phyloP scores from a whole-genome alignment of 2,113 vertebrate species.

The Pica pica region DNA sequence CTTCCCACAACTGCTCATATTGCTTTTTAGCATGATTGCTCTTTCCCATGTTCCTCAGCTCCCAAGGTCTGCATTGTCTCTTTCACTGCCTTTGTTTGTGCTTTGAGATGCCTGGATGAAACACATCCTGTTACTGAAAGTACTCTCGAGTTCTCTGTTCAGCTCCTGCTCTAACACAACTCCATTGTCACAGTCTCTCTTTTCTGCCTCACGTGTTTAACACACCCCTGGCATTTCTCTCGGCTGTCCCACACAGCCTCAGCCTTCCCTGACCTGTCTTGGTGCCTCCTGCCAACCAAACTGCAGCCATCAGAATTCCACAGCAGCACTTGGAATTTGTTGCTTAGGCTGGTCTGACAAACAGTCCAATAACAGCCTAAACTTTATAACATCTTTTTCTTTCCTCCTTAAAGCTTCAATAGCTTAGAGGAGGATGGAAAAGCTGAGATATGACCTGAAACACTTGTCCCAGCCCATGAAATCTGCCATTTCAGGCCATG shows the following conservation, averaged over 20 bases:
- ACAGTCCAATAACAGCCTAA: background rate
- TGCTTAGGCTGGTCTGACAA: background rate
- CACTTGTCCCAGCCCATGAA: background rate
- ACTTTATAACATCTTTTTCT: background rate
- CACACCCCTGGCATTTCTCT: background rate
- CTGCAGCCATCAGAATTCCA: background rate
- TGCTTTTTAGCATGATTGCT: constrained; percentile 38
- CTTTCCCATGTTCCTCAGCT: background rate
- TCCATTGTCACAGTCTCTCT: background rate
- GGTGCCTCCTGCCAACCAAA: background rate
- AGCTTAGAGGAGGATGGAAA: background rate
- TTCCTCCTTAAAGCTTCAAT: background rate
- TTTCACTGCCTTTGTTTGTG: background rate
- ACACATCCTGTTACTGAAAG: background rate
- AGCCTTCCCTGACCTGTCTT: background rate
- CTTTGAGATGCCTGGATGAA: rapidly evolving
- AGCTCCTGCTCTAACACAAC: background rate
- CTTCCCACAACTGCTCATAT: constrained; percentile 44
- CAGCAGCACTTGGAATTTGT: background rate
- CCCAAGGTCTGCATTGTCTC: background rate
- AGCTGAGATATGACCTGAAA: background rate
- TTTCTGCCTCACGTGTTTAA: background rate
- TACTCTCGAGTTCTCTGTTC: background rate
- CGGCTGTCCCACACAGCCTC: background rate
- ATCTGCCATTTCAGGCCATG: background rate